Evolutionary conservation across 2,113 vertebrate genomes (phyloP).

Genomic region (Sebastes fasciatus): DNA sequence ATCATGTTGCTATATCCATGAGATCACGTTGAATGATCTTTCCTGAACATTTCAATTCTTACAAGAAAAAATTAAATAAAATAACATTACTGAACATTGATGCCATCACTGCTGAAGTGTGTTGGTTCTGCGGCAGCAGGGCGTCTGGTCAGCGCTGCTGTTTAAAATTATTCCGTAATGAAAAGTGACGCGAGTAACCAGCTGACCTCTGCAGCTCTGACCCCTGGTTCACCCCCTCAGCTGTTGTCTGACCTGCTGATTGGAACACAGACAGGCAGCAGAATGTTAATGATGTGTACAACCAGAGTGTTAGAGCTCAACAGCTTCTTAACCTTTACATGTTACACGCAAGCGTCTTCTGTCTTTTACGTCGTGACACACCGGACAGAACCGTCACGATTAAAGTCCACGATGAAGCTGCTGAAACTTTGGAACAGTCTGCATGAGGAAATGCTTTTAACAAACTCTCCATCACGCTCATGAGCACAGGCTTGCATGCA

Average conservation of each 20-base stretch:
- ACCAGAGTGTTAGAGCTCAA: too few species aligned
- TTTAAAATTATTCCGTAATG: neutral
- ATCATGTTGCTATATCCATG: too few species aligned
- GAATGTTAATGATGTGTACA: neutral
- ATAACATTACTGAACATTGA: neutral
- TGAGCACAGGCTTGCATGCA: neutral
- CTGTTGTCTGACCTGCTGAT: slow-evolving; percentile 18
- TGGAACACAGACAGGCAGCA: neutral
- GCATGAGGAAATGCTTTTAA: neutral
- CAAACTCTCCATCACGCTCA: slow-evolving; percentile 3
- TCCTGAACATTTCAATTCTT: too few species aligned
- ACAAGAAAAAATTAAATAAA: too few species aligned
- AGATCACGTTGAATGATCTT: too few species aligned
- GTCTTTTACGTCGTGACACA: neutral
- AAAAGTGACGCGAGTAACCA: slow-evolving; percentile 20
- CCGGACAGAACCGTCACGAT: too few species aligned
- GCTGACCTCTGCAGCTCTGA: slow-evolving; percentile 39
- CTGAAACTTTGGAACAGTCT: neutral
- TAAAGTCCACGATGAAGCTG: neutral
- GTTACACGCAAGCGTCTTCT: neutral
- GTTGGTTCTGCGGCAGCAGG: too few species aligned
- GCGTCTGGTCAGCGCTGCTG: neutral
- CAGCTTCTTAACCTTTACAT: too few species aligned
- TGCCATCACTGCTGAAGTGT: neutral
- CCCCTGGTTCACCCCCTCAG: slow-evolving; percentile 17